Evolutionary conservation across 1,140 invertebrate genomes (phyloP), one percentile per base, ranked within the genome.

Genomic region (Papilio helenus): DNA sequence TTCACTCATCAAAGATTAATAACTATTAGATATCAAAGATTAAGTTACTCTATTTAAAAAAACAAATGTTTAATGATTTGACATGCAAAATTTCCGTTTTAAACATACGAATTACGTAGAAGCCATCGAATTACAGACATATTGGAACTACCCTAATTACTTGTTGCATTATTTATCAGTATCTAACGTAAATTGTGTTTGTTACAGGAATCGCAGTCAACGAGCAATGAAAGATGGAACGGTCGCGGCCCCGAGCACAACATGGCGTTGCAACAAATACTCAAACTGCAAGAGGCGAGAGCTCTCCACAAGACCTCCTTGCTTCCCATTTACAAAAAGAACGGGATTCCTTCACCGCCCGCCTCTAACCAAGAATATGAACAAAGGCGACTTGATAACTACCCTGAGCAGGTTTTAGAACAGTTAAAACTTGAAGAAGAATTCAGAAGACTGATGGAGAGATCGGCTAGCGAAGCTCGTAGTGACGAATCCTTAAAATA

Each of bases 141-240:
- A 39, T 39, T 39, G 34, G 4, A 39, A 39, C 34, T 39, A 8
- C 34, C n/a, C n/a, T n/a, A n/a, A n/a, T n/a, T n/a, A n/a, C n/a
- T n/a, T n/a, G n/a, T n/a, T n/a, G n/a, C n/a, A 2, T 49, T 2
- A 16, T 49, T 55, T 55, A n/a, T 20, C 18, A 1, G 51, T 5
- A 8, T n/a, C 0, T 46, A 55, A 55, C 20, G 51, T n/a, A 8
- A 55, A 18, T 80, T 76, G n/a, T 83, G 76, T 84, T 82, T 92
- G 90, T 93, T 94, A 44, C 90, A 94, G 93, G 92, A 94, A 91
- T 91, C 93, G 79, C 93, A 94, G 78, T 90, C 93, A 16, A 90
- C 86, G 79, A 89, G 86, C 81, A 85, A 91, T 65, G 93, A 94
- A 88, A 85, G 91, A 93, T 94, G 93, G 93, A 88, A 85, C 76